A percentile compares a stretch with the other conserved stretches of the same genome.
phyloP scores from a whole-genome alignment of 2,888 invertebrate species.

The Zonitis immaculata region DNA sequence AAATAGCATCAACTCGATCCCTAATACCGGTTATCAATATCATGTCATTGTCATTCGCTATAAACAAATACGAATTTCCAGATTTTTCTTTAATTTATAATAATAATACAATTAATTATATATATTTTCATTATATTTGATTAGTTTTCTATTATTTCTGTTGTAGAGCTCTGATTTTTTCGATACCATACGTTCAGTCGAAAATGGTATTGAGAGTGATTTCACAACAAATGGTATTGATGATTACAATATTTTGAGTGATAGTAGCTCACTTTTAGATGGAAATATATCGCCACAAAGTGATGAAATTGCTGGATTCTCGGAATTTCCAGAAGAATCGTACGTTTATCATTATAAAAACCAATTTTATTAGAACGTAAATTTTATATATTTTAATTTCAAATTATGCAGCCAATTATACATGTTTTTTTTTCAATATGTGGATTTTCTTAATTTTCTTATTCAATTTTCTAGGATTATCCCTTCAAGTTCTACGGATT shows the following conservation, averaged over 20 bases:
- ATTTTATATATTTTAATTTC: no score
- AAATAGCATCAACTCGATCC: no score
- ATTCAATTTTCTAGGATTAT: slow-evolving; percentile 22
- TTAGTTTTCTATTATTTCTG: slow-evolving; percentile 8
- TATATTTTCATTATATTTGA: background rate
- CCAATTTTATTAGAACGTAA: no score
- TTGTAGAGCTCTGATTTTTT: slow-evolving; percentile 57
- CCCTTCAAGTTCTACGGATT: slow-evolving; percentile 28
- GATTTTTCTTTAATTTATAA: background rate
- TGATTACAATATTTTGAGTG: slow-evolving; percentile 40
- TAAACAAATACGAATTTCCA: background rate
- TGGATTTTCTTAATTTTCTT: slow-evolving; percentile 5
- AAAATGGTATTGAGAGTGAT: slow-evolving; percentile 54
- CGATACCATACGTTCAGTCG: slow-evolving; percentile 63
- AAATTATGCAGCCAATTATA: background rate
- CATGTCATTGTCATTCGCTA: background rate
- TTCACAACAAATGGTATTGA: slow-evolving; percentile 38
- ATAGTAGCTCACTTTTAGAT: slow-evolving; percentile 39
- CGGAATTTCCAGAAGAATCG: slow-evolving; percentile 34
- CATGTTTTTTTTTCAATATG: background rate
- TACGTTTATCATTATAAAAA: slow-evolving; percentile 23
- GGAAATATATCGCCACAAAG: slow-evolving; percentile 54
- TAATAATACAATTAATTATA: no score
- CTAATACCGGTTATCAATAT: background rate
- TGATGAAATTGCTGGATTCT: slow-evolving; percentile 59